A percentile compares a stretch with the other conserved stretches of the same genome.
Conservation (phyloP, 2,888 invertebrate species). For the Blera fallax region DNA sequence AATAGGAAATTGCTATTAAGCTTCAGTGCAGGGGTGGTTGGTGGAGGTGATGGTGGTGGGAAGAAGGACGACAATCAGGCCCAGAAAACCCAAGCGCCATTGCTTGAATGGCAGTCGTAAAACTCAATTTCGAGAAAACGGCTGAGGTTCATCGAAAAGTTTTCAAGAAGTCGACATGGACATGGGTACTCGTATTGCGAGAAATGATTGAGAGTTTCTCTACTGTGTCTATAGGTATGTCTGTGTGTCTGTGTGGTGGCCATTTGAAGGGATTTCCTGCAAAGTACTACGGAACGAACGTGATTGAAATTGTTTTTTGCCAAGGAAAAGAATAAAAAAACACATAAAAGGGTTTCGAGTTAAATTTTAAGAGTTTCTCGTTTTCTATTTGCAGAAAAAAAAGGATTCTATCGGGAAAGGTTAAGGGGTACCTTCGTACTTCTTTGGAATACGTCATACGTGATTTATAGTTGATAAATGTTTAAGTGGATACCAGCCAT, state of each 20-base stretch:
- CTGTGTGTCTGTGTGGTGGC: constrained; percentile 35
- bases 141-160: constrained; percentile 64
- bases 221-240: not conserved
- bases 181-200: constrained; percentile 2
- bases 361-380: not conserved
- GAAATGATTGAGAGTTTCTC: constrained; percentile 64
- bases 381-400: not conserved
- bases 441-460: not conserved
- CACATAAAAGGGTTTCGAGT: not conserved
- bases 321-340: not conserved
- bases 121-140: constrained; percentile 68
- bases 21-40: no score
- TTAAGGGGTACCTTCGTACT: not conserved
- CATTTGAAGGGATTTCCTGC: constrained; percentile 64
- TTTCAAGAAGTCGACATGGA: constrained; percentile 34
- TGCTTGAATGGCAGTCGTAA: constrained; percentile 61
- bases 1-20: constrained; percentile 59
- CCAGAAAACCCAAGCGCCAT: not conserved
- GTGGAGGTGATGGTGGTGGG: not conserved
- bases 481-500: constrained; percentile 2
- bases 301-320: constrained; percentile 56
- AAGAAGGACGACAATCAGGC: not conserved
- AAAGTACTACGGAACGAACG: constrained; percentile 55
- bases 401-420: not conserved
- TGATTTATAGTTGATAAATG: constrained; percentile 34